Percentiles rank a stretch among this genome's conserved stretches.
phyloP scores from a whole-genome alignment of 2,888 invertebrate genomes.

The Crepidodera aurea region DNA sequence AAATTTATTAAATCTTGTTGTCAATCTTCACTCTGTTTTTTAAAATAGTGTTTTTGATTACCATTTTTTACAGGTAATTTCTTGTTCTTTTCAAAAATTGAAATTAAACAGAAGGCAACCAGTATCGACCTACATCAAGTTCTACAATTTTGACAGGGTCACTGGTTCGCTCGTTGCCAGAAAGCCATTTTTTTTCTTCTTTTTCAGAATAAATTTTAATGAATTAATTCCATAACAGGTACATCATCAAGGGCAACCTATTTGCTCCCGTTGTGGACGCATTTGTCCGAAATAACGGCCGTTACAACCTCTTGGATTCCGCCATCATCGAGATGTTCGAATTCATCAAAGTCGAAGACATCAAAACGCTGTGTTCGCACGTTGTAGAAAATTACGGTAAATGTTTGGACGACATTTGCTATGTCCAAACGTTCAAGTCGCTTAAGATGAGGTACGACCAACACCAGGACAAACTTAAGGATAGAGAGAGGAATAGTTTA shows the following conservation, averaged over 20 bases:
- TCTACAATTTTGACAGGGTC: no score
- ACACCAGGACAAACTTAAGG: constrained; percentile 89
- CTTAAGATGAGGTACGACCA: constrained; percentile 90
- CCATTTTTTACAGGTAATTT: no score
- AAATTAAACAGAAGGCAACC: no score
- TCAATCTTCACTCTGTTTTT: no score
- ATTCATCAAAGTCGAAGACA: constrained; percentile 94
- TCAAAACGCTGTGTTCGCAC: constrained; percentile 89
- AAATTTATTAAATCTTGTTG: no score
- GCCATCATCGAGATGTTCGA: constrained; percentile 99
- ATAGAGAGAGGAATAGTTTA: constrained; percentile 78
- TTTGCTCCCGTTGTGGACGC: constrained; percentile 97
- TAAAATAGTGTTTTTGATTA: no score
- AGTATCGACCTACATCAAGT: no score
- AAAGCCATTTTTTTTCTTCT: no score
- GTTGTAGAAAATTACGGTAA: constrained; percentile 97
- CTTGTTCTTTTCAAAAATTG: no score
- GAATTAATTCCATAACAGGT: constrained; percentile 57
- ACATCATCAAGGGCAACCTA: constrained; percentile 92
- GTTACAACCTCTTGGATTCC: constrained; percentile 98
- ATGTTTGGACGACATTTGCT: constrained; percentile 92
- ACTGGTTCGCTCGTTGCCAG: no score
- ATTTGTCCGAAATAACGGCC: constrained; percentile 94
- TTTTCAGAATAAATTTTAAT: no score
- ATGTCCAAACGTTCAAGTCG: constrained; percentile 97